Evolutionary conservation across 1,140 invertebrate species (phyloP).

Genomic region (Leptonema lineaticorne): DNA sequence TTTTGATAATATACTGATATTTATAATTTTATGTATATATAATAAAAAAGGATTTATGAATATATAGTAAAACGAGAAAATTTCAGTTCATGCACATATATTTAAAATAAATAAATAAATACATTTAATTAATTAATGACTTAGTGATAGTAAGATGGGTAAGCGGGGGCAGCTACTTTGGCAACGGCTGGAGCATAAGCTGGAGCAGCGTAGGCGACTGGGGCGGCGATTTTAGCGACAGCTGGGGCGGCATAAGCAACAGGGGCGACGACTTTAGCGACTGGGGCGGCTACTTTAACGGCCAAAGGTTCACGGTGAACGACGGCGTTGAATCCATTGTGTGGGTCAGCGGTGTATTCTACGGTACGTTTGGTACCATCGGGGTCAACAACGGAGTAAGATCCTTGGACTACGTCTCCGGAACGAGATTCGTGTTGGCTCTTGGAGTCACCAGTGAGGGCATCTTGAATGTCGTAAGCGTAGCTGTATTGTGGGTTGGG

Average conservation of each 20-base stretch:
- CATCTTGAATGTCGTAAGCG: slow-evolving; percentile 61
- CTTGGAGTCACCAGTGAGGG: slow-evolving; percentile 62
- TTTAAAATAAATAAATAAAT: neutral
- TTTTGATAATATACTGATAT: too few species aligned
- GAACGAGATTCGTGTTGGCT: slow-evolving; percentile 49
- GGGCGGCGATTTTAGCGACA: slow-evolving; percentile 43
- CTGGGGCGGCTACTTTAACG: slow-evolving; percentile 36
- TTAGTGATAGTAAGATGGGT: slow-evolving; percentile 17
- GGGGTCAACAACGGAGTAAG: slow-evolving; percentile 46
- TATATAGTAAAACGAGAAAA: too few species aligned
- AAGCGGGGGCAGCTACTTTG: slow-evolving; percentile 45
- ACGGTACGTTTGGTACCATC: slow-evolving; percentile 49
- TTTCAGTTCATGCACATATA: too few species aligned
- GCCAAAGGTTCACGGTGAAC: slow-evolving; percentile 44
- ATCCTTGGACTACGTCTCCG: slow-evolving; percentile 45
- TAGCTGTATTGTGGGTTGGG: slow-evolving; percentile 59
- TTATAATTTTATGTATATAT: too few species aligned
- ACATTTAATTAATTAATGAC: neutral
- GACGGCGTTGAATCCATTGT: slow-evolving; percentile 53
- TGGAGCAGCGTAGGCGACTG: slow-evolving; percentile 39
- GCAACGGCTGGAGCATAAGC: slow-evolving; percentile 39
- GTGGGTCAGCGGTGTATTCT: slow-evolving; percentile 49
- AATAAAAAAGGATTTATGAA: too few species aligned
- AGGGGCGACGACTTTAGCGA: slow-evolving; percentile 26
- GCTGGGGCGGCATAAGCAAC: slow-evolving; percentile 35